Conservation (phyloP, 2,797 vertebrate species). For the Lateolabrax maculatus region DNA sequence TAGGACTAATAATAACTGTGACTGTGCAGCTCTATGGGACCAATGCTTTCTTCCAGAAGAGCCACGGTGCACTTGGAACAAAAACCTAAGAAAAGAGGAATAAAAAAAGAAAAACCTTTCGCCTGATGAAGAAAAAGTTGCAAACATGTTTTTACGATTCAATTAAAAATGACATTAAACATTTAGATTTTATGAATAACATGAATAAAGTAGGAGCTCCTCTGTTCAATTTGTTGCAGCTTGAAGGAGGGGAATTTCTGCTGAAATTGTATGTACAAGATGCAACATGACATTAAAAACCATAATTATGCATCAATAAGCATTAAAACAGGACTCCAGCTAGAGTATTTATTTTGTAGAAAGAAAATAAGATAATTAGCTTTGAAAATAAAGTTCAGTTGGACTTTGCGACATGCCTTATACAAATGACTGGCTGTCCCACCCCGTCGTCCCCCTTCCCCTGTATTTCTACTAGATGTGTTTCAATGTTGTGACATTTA, state of each 20-base stretch:
- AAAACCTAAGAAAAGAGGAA: no score
- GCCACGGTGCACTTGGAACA: no score
- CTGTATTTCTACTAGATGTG: no score
- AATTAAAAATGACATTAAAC: background rate
- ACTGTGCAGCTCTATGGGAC: no score
- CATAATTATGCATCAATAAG: background rate
- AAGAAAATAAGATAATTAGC: background rate
- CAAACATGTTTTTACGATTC: background rate
- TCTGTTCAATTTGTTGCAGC: no score
- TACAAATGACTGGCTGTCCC: no score
- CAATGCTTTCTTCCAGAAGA: no score
- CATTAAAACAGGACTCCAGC: background rate
- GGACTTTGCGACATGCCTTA: no score
- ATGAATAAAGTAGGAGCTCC: background rate
- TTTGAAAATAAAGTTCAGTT: no score
- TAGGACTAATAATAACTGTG: no score
- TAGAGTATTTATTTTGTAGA: background rate
- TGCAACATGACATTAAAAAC: background rate
- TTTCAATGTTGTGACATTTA: no score
- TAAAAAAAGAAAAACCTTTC: background rate
- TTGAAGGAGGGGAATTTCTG: background rate
- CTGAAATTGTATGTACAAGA: background rate
- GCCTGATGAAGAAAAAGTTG: background rate
- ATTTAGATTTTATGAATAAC: background rate
- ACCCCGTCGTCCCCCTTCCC: no score